Evolutionary conservation across 2,888 invertebrate species (phyloP).

Genomic region (Drosophila lutescens): DNA sequence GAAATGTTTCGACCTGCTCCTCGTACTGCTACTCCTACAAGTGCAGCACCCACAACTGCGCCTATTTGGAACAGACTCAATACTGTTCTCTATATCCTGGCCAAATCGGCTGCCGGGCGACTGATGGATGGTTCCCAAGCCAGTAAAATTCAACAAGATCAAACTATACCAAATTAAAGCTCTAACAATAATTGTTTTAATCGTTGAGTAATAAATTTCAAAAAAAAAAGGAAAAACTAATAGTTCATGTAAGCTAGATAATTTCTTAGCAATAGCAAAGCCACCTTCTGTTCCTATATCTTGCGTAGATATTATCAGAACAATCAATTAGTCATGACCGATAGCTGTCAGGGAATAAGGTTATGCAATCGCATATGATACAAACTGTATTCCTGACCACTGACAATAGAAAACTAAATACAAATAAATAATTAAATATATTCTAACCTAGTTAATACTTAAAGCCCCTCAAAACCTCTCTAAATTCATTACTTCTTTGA

Average conservation of each 20-base stretch:
- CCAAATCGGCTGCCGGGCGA: conserved; percentile 58
- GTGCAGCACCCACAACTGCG: conserved; percentile 65
- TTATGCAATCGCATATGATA: not conserved
- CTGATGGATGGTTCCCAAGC: conserved; percentile 65
- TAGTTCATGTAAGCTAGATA: no score
- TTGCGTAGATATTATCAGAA: not conserved
- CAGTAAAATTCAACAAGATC: not conserved
- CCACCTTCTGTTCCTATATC: no score
- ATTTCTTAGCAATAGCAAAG: no score
- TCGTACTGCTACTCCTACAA: conserved; percentile 67
- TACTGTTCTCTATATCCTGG: conserved; percentile 63
- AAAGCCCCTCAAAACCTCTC: not conserved
- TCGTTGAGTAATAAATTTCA: no score
- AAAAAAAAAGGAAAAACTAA: no score
- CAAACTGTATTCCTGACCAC: not conserved
- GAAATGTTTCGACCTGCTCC: conserved; percentile 52
- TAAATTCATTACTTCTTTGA: not conserved
- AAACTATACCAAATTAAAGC: not conserved
- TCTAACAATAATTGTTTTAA: no score
- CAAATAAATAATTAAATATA: not conserved
- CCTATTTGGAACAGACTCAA: conserved; percentile 62
- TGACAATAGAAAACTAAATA: not conserved
- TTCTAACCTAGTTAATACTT: not conserved
- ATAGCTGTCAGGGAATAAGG: not conserved
- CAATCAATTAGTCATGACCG: not conserved